Evolutionary conservation across 2,888 invertebrate genomes (phyloP).

Genomic region (Ophion costatus): DNA sequence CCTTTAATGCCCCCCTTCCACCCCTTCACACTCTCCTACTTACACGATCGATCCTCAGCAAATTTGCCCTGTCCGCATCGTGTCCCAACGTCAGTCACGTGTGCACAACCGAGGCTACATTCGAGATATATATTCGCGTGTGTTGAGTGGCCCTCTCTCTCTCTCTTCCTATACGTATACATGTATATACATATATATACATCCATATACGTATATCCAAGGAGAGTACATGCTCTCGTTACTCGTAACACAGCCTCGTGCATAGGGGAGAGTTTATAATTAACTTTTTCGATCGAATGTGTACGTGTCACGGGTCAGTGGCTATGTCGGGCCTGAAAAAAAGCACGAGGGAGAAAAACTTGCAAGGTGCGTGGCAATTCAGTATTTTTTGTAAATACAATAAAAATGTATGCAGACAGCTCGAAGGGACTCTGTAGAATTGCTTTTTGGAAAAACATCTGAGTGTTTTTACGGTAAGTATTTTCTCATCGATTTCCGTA

Average conservation of each 20-base stretch:
- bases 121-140: conserved; percentile 39
- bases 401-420: neutral
- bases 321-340: conserved; percentile 16
- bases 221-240: conserved; percentile 42
- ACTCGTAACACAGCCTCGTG: conserved; percentile 35
- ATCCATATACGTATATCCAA: neutral
- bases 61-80: conserved; percentile 52
- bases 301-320: conserved; percentile 37
- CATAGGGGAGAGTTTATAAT: conserved; percentile 51
- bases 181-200: neutral
- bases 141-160: conserved; percentile 13
- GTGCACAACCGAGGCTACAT: conserved; percentile 31
- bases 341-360: conserved; percentile 21
- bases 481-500: neutral
- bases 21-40: conserved; percentile 8
- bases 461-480: neutral
- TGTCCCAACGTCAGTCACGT: conserved; percentile 44
- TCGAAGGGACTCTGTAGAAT: neutral
- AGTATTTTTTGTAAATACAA: conserved; percentile 18
- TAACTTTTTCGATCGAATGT: conserved; percentile 54
- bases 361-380: conserved; percentile 1
- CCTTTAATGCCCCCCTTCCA: conserved; percentile 10
- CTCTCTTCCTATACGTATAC: neutral
- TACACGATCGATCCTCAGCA: conserved; percentile 49
- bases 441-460: neutral